Conservation (phyloP, 2,888 invertebrate species). For the Erebia epiphron region DNA sequence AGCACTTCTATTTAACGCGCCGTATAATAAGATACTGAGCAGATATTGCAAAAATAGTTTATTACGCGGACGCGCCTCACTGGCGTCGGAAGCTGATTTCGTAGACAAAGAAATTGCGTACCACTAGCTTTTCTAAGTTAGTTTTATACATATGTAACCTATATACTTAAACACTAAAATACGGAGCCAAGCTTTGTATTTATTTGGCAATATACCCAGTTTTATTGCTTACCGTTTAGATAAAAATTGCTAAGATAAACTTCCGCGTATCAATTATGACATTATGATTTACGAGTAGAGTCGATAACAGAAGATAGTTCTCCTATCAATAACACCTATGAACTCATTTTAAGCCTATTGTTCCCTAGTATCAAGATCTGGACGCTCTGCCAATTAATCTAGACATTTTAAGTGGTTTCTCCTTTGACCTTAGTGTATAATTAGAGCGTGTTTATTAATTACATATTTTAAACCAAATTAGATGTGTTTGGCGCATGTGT, state of each 20-base stretch:
- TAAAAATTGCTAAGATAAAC: conserved; percentile 5
- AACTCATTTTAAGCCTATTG: neutral
- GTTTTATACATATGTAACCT: conserved; percentile 27
- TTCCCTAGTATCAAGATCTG: neutral
- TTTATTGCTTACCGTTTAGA: conserved; percentile 15
- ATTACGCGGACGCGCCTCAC: conserved; percentile 58
- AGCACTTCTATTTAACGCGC: conserved; percentile 50
- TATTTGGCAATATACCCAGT: conserved; percentile 13
- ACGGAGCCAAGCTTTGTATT: conserved; percentile 12
- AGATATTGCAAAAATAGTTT: conserved; percentile 62
- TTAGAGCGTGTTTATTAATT: neutral
- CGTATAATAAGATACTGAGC: conserved; percentile 58
- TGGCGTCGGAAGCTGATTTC: conserved; percentile 56
- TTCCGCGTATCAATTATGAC: conserved; percentile 11
- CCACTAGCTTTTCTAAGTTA: conserved; percentile 37
- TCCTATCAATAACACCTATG: neutral
- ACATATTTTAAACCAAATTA: neutral
- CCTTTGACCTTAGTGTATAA: conserved; percentile 9
- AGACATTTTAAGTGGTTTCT: conserved; percentile 2
- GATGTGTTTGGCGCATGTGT: neutral
- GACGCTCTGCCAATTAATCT: conserved; percentile 1
- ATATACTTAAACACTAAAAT: conserved; percentile 29
- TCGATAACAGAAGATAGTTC: neutral
- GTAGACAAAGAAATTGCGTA: conserved; percentile 48
- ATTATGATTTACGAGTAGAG: neutral